Evolutionary conservation across 2,888 invertebrate species (phyloP), one percentile per base, ranked within the genome.

Genomic region (Caenorhabditis sinica): DNA sequence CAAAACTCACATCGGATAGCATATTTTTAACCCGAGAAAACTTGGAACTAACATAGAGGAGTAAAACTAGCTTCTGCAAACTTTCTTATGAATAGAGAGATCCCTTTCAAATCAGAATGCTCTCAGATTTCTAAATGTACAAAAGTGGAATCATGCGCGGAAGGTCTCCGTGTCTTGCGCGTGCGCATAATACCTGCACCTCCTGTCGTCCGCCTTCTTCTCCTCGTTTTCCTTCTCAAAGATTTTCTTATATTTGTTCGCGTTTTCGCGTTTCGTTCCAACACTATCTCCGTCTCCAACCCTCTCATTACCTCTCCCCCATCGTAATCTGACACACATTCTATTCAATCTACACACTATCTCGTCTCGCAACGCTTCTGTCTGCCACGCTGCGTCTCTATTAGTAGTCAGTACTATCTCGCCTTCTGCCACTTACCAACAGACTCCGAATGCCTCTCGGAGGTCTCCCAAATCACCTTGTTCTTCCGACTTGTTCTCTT

Each of bases 401-500:
- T 40, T 30, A 15, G 51, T 1, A 2, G 15, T 33, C 23, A 43
- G 45, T 56, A 51, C 53, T 68, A 20, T 63, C 53, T 80, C 58
- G 60, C 25, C 40, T 9, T 60, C 56, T 79, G 30, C 56, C 71
- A 69, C 74, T 74, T 74, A 74, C 74, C 74, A 74, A 65, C 76
- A 68, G 53, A 63, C 43, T 56, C 65, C 43, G 65, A 65, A 65
- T 43, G 68, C 68, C 72, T 66, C 71, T 61, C 68, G 77, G 60
- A 61, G 51, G 36, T 56, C 80, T 63, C 60, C 65, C 74, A 74
- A 72, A 79, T 79, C 79, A 79, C 79, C 79, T 79, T 79, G 71
- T 79, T 51, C 77, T 77, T 77, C 77, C 77, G 77, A 77, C 69
- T 77, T 72, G 61, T 79, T 79, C 72, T 72, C 49, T 72, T 72